Base-by-base conservation (phyloP, 2,888 invertebrate species). In the Tinea semifulvella region DNA sequence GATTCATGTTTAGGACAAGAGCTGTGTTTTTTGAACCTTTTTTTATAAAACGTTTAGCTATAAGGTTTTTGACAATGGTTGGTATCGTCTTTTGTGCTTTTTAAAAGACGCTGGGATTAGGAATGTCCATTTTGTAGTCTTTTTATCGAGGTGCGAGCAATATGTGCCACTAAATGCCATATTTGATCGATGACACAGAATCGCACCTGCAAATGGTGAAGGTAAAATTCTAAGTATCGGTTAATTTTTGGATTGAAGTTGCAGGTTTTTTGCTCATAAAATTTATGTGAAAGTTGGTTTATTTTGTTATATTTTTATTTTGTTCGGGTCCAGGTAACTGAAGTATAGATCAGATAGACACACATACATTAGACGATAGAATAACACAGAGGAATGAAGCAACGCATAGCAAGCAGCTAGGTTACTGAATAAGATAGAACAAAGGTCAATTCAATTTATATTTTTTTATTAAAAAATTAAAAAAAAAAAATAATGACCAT, bases 41-140 rank as follows among this genome's bases (percentile, higher is more conserved):
- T 40, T 40, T 40, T 22, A 40, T 13, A 22, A 40, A 40, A 40
- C 22, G n/a, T 22, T 40, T 40, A 18, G 18, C 36, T 36, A 16
- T 18, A 18, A 36, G 25, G 31, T 38, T 8, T 18, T 16, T 38
- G 25, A 36, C 26, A 44, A 36, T 38, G 11, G 40, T 5, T 31
- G 18, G 60, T 65, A 68, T 71, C 68, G 67, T 58, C 69, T 63
- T 67, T 76, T 76, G 73, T 73, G 50, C 54, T 57, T 63, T 68
- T 68, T 65, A 68, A 65, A 65, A 65, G 66, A 68, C 72, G 70
- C 63, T 61, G 58, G 62, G 73, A 79, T 77, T 76, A 74, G 69
- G 68, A 61, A 65, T 76, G 77, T 74, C 70, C 74, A 65, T 74
- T 72, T 65, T 67, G 72, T 72, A 53, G 56, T 56, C 62, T 67